Percentiles rank a stretch among this genome's conserved stretches.
These are phyloP conservation scores for Aldabrachelys gigantea DNA, from an alignment of 2,113 vertebrate genomes.

Conservation along the genomic window DNA sequence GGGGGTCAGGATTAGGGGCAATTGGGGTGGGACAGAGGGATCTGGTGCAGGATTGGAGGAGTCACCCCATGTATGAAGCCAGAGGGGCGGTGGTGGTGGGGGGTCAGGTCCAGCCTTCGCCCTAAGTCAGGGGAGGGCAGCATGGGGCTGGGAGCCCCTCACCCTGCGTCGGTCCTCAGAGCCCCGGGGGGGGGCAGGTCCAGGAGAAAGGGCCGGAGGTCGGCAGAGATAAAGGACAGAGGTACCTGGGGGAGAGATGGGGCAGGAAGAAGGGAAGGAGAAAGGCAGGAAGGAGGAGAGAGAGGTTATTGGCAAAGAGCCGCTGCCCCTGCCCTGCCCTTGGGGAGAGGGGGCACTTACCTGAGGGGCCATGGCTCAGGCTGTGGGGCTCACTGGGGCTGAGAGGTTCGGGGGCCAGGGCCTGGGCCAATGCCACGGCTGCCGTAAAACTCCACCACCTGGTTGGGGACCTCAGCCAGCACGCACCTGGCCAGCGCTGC, in stretches of 20 bases:
- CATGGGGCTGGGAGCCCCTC: background rate
- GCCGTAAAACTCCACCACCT: conserved; percentile 77
- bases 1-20: no score
- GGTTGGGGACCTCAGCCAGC: conserved; percentile 71
- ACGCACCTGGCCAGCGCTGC: conserved; percentile 72
- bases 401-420: background rate
- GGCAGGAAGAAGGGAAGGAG: background rate
- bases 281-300: background rate
- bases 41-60: background rate
- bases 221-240: conserved; percentile 29
- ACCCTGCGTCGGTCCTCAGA: background rate
- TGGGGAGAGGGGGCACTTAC: background rate
- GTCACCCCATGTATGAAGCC: background rate
- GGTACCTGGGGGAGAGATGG: conserved; percentile 58
- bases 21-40: no score
- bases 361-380: background rate
- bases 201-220: background rate
- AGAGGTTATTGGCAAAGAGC: background rate
- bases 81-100: background rate
- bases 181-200: background rate
- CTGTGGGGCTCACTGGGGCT: background rate
- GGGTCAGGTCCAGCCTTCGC: conserved; percentile 30
- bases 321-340: background rate
- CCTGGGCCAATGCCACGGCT: conserved; percentile 71
- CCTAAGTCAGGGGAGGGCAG: background rate